Percentiles rank a stretch among this genome's conserved stretches.
These are phyloP conservation scores for Apodemia hepburni DNA, from an alignment of 2,888 invertebrate genomes.

Conservation along the genomic window DNA sequence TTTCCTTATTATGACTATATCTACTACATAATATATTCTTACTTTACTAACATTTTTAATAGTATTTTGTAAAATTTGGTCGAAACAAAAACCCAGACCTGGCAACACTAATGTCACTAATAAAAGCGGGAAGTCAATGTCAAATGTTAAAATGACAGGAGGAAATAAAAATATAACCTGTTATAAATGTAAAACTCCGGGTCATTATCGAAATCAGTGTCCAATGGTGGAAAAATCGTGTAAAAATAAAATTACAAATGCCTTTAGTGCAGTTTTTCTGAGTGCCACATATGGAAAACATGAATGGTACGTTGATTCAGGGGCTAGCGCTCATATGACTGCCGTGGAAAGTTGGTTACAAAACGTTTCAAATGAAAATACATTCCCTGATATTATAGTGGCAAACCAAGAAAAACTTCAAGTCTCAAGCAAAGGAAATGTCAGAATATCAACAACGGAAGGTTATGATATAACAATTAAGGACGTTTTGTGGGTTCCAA, in stretches of 20 bases:
- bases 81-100: constrained; percentile 17
- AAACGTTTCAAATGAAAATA: constrained; percentile 16
- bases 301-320: constrained; percentile 32
- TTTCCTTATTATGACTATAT: no score
- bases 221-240: no score
- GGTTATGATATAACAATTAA: constrained; percentile 25
- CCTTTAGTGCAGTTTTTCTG: constrained; percentile 25
- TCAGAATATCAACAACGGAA: constrained; percentile 20
- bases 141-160: constrained; percentile 17
- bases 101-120: constrained; percentile 12
- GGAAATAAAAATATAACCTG: constrained; percentile 19
- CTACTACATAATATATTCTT: no score
- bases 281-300: constrained; percentile 26
- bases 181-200: constrained; percentile 23
- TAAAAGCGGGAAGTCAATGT: constrained; percentile 2
- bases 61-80: no score
- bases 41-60: no score
- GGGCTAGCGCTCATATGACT: constrained; percentile 26
- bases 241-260: no score
- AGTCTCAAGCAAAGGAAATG: constrained; percentile 30
- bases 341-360: constrained; percentile 19
- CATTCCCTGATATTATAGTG: constrained; percentile 24
- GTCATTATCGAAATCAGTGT: constrained; percentile 16
- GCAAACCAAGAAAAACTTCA: constrained; percentile 29
- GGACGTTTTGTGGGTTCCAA: constrained; percentile 33